Evolutionary conservation across 2,888 invertebrate genomes (phyloP), one percentile per base, ranked within the genome.

Genomic region (Amphipyra tragopoginis): DNA sequence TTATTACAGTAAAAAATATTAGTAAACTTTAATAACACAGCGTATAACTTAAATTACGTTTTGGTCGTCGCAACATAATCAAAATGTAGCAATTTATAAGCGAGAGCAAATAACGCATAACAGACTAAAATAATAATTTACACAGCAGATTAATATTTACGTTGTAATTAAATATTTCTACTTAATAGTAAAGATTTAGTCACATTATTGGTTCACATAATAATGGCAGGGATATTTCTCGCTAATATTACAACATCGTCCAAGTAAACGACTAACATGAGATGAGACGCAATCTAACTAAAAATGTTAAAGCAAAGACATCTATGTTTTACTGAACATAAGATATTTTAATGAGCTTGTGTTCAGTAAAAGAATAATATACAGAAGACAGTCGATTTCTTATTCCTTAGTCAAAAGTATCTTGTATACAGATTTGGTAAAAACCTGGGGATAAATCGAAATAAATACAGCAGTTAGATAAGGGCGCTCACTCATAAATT

Each of bases 11-110:
- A 63, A 82, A 21, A 80, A 79, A 64, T 72, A 83, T 80, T 73
- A 65, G 64, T 77, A 81, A 77, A 65, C 56, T 67, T 81, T 77
- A 76, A 64, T 73, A 79, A 82, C 77, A 80, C 75, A 80, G 56
- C 56, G 55, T 34, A 61, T 75, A 78, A 77, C 78, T 74, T 79
- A 15, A 29, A 79, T 80, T 79, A 78, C 79, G 71, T 72, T 56
- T 81, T 88, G 87, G 88, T 87, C 86, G 74, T 83, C 85, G 87
- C 89, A 90, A 90, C 82, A 81, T 84, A 90, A 81, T 76, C n/a
- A 66, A 51, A 53, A 57, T 21, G 26, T 40, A 65, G 59, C 57
- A 59, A 54, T 60, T 58, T 74, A 55, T 51, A 75, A 74, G 65
- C 66, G 55, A 66, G 58, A 64, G 64, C 47, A 55, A 52, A 51